These are phyloP conservation scores for Hydrolagus affinis DNA, from an alignment of 2,113 vertebrate genomes.

Conservation along the genomic window DNA sequence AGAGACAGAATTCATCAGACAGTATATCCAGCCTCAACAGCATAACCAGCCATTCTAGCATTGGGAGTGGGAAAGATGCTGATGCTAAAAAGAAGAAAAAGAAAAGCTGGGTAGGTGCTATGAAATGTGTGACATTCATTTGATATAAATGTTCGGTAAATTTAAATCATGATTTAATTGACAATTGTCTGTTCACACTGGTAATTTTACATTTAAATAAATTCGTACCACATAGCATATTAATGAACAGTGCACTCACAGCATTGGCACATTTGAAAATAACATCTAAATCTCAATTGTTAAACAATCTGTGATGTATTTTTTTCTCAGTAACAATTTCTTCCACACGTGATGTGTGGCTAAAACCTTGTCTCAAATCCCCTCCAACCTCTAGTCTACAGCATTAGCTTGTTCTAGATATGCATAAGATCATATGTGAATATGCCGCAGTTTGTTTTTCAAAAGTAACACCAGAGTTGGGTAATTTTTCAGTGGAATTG, in stretches of 20 bases:
- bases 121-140: background rate
- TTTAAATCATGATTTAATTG: background rate
- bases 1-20: conserved; percentile 88
- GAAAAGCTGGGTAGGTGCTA: conserved; percentile 80
- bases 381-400: background rate
- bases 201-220: background rate
- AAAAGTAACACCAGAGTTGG: background rate
- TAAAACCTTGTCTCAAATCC: background rate
- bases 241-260: background rate
- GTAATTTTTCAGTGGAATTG: background rate
- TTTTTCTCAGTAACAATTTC: background rate
- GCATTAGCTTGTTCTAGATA: background rate
- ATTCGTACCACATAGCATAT: background rate
- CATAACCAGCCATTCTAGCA: conserved; percentile 84
- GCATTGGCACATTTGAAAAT: background rate
- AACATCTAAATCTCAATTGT: background rate
- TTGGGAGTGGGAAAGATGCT: conserved; percentile 80
- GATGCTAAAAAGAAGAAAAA: conserved; percentile 96
- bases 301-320: background rate
- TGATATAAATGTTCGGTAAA: no score
- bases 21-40: conserved; percentile 95
- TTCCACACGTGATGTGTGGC: background rate
- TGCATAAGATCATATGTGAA: no score
- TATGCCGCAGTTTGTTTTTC: background rate
- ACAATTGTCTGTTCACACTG: background rate